phyloP scores from a whole-genome alignment of 2,113 vertebrate genomes.

The Pseudolaguvia tuberculata region DNA sequence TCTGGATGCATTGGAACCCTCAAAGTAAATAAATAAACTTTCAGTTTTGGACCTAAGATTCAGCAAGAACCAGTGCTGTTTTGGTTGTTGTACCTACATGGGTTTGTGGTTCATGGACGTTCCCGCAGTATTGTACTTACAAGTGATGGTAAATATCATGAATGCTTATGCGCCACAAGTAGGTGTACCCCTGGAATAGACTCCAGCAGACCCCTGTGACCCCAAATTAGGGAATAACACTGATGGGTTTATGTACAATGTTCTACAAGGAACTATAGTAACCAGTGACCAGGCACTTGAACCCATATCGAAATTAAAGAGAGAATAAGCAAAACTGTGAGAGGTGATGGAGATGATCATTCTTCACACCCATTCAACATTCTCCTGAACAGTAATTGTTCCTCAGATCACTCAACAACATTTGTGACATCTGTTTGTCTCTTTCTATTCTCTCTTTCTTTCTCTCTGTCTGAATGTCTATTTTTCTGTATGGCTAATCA shows the following conservation, averaged over 20 bases:
- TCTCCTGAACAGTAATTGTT: not conserved
- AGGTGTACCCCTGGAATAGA: not conserved
- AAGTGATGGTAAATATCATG: too few species aligned
- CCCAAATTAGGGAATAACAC: not conserved
- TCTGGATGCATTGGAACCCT: not conserved
- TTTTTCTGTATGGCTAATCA: too few species aligned
- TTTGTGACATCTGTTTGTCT: not conserved
- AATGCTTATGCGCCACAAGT: not conserved
- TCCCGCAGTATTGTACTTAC: too few species aligned
- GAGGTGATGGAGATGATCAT: not conserved
- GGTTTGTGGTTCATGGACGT: not conserved
- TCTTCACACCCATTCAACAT: not conserved
- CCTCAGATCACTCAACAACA: constrained; percentile 5
- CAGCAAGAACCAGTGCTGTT: not conserved
- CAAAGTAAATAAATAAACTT: not conserved
- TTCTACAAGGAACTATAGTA: not conserved
- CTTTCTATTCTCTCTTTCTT: too few species aligned
- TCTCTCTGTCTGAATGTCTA: too few species aligned
- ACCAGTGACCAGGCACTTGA: not conserved
- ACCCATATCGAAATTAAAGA: not conserved
- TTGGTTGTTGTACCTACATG: not conserved
- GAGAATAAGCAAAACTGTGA: not conserved
- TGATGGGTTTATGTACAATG: not conserved
- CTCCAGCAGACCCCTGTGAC: not conserved
- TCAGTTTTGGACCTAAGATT: not conserved